phyloP scores from a whole-genome alignment of 1,140 invertebrate species.

The Drosophila sucinea region DNA sequence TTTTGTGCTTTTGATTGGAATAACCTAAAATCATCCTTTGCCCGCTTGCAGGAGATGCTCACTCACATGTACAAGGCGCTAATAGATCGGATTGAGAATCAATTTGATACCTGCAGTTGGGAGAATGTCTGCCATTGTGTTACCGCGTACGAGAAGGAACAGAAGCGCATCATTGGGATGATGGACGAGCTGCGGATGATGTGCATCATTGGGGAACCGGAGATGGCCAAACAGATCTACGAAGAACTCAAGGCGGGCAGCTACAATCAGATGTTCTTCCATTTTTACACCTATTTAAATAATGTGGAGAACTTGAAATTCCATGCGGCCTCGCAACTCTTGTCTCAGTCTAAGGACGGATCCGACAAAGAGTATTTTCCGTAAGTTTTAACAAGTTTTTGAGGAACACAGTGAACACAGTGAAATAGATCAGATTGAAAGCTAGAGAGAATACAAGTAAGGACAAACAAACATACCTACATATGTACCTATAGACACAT shows the following conservation, averaged over 20 bases:
- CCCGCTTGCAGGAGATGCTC: constrained; percentile 52
- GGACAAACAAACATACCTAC: too few relatives aligned
- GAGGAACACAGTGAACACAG: too few relatives aligned
- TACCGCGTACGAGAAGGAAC: constrained; percentile 11
- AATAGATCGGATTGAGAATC: constrained; percentile 45
- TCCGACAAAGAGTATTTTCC: constrained; percentile 49
- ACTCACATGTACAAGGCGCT: constrained; percentile 67
- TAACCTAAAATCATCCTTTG: not conserved
- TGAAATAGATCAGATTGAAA: too few relatives aligned
- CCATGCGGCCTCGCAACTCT: constrained; percentile 23
- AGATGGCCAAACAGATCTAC: constrained; percentile 50
- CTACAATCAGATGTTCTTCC: constrained; percentile 29
- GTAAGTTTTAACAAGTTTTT: constrained; percentile 28
- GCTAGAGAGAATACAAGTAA: too few relatives aligned
- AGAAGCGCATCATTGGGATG: constrained; percentile 11
- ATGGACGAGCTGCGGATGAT: constrained; percentile 49
- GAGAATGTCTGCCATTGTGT: constrained; percentile 16
- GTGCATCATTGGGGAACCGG: constrained; percentile 32
- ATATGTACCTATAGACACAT: too few relatives aligned
- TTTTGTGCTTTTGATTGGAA: too few relatives aligned
- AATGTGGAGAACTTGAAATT: constrained; percentile 51
- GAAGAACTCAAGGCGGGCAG: constrained; percentile 31
- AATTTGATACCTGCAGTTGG: constrained; percentile 34
- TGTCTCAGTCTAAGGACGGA: not conserved
- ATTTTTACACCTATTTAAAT: constrained; percentile 51